Base-by-base conservation (phyloP, 2,797 vertebrate genomes). In the Mus caroli region DNA sequence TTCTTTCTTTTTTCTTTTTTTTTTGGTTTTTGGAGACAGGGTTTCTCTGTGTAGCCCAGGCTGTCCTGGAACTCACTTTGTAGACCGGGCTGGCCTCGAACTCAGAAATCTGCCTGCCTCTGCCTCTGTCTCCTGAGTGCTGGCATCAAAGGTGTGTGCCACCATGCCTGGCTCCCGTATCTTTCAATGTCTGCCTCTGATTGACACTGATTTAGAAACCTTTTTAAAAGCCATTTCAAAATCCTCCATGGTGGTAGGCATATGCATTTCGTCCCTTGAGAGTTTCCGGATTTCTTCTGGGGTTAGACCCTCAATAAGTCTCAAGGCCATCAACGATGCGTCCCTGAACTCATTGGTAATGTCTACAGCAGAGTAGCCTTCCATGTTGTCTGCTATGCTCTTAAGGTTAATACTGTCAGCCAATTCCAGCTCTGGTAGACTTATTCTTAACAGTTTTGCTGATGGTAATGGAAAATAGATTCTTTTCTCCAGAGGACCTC, bases 341-440 rank as follows among this genome's bases (percentile, higher is more conserved):
- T 99, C 99, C 98, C 99, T 99, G 99, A 99, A 99, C 28, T 99
- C 99, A 0, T 99, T 99, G 95, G 99, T 99, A 91, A 99, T 99
- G 98, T 99, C 99, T 0, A 99, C 99, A 96, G 99, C 99, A 1
- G 99, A 99, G 97, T 99, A 99, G 31, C 99, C 99, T 97, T 99
- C 99, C 99, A 99, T 99, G 95, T 99, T 99, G 97, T 99, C 99
- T 14, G 99, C 99, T 75, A 99, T 99, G 97, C 98, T 99, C 77
- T 99, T 98, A 98, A 99, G 97, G 97, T 99, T 98, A 95, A 99
- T 99, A 31, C 99, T 98, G 1, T 98, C 97, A 90, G 99, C 99
- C 98, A 99, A 95, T 94, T 99, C 99, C 98, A 99, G 98, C 97
- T 99, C 99, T 96, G 99, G 99, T 19, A 99, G 98, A 97, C 99